Conservation (phyloP, 2,888 invertebrate species). For the Encarsia formosa region DNA sequence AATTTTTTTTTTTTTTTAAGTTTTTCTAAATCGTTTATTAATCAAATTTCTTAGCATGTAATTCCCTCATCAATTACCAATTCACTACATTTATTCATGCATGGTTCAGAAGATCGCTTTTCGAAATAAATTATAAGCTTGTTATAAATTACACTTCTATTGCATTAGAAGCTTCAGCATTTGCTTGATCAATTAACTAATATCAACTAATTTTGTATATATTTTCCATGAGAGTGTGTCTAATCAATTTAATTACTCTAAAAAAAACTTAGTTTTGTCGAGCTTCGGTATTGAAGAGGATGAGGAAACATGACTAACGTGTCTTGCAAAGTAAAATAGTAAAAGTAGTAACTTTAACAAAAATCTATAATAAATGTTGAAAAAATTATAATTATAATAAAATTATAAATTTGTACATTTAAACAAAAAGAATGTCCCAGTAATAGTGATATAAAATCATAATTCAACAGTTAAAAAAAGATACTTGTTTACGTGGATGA, state of each 20-base stretch:
- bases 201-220: conserved; percentile 11
- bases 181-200: conserved; percentile 15
- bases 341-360: conserved; percentile 15
- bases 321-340: conserved; percentile 3
- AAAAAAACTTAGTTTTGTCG: conserved; percentile 14
- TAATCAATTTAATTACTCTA: conserved; percentile 7
- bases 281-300: conserved; percentile 24
- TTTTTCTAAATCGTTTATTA: no score
- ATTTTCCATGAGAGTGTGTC: conserved; percentile 5
- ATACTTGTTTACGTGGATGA: no score
- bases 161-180: conserved; percentile 28
- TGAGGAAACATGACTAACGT: conserved; percentile 12
- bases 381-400: neutral
- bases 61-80: no score
- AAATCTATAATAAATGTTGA: conserved; percentile 1
- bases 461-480: no score
- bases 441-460: no score
- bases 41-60: no score
- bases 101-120: no score
- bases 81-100: no score
- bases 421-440: no score
- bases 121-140: no score
- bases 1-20: no score
- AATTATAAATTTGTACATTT: conserved; percentile 6
- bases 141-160: conserved; percentile 9